These are phyloP conservation scores for Tetrao urogallus DNA, from an alignment of 2,113 vertebrate species.

Conservation along the genomic window DNA sequence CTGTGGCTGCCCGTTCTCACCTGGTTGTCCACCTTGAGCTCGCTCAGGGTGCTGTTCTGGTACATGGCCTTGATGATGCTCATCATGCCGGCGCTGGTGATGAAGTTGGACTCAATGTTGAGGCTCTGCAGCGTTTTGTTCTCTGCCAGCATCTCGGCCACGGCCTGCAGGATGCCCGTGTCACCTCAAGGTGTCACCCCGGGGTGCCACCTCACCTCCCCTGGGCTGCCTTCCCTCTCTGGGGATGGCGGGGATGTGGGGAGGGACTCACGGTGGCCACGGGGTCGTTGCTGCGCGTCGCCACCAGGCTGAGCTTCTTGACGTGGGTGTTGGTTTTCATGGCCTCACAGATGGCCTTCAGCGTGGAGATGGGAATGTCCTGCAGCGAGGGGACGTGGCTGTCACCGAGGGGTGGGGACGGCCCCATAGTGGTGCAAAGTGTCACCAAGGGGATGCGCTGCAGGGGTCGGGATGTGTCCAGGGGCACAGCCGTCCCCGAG, in stretches of 20 bases:
- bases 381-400: constrained; percentile 10
- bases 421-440: no score
- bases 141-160: constrained; percentile 91
- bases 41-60: constrained; percentile 81
- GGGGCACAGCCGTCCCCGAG: no score
- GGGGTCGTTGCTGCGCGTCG: constrained; percentile 93
- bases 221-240: not conserved
- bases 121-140: constrained; percentile 91
- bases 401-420: not conserved
- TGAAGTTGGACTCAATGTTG: constrained; percentile 98
- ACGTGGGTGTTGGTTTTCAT: constrained; percentile 91
- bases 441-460: not conserved
- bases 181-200: not conserved
- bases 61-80: constrained; percentile 87
- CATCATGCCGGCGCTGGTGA: constrained; percentile 90
- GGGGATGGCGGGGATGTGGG: not conserved
- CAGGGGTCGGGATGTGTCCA: not conserved
- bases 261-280: constrained; percentile 86
- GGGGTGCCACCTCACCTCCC: not conserved
- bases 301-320: constrained; percentile 89
- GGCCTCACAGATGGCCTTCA: constrained; percentile 89
- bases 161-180: constrained; percentile 73
- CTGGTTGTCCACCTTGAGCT: constrained; percentile 96
- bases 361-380: constrained; percentile 90
- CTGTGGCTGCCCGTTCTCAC: not conserved